Conservation (phyloP, 2,888 invertebrate genomes). For the Hetaerina titia region DNA sequence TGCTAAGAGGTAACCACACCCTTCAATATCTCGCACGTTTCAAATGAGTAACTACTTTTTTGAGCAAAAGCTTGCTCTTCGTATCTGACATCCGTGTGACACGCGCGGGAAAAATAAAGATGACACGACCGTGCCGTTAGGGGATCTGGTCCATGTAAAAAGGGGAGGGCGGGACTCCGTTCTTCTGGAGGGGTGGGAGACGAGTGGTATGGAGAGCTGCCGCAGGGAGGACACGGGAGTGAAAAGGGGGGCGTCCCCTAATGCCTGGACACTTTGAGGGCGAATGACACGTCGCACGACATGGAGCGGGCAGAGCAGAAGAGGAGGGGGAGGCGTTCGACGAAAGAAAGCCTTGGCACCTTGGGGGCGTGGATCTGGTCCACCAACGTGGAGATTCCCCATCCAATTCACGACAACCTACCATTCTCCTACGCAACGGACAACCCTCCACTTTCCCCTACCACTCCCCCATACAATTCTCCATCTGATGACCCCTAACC, state of each 20-base stretch:
- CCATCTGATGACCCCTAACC: not conserved
- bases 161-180: too few relatives aligned
- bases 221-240: not conserved
- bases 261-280: not conserved
- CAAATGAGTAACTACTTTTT: not conserved
- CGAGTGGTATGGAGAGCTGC: not conserved
- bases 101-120: not conserved
- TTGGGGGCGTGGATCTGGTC: not conserved
- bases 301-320: not conserved
- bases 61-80: not conserved
- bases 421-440: not conserved
- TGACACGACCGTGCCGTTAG: not conserved
- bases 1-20: not conserved
- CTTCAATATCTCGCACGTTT: not conserved
- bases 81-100: not conserved
- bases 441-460: not conserved
- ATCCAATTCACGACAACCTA: not conserved
- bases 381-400: not conserved
- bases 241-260: not conserved
- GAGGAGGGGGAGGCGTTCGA: not conserved
- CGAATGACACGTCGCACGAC: slow-evolving; percentile 9
- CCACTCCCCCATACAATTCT: not conserved
- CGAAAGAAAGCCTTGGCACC: not conserved
- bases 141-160: not conserved
- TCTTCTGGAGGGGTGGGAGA: too few relatives aligned